These are phyloP conservation scores for Caloenas nicobarica DNA, from an alignment of 2,113 vertebrate genomes.

Conservation along the genomic window DNA sequence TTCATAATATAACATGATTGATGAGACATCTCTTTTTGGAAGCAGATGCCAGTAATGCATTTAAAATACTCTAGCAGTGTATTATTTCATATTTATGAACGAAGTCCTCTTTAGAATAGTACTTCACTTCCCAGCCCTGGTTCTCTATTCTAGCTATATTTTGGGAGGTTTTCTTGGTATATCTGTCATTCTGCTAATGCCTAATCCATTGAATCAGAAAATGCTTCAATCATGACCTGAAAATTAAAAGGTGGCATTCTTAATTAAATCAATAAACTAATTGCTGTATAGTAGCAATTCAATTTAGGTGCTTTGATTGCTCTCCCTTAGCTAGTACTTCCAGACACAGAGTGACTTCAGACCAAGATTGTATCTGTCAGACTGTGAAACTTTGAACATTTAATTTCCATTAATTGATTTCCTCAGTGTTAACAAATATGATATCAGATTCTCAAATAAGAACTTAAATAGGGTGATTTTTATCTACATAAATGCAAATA, in stretches of 20 bases:
- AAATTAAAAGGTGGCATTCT: constrained; percentile 93
- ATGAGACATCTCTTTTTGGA: constrained; percentile 62
- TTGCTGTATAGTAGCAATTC: constrained; percentile 93
- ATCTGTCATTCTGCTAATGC: constrained; percentile 74
- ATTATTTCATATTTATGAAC: constrained; percentile 54
- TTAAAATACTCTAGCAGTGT: constrained; percentile 45
- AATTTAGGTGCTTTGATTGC: constrained; percentile 91
- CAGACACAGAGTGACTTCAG: constrained; percentile 83
- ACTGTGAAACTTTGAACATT: constrained; percentile 87
- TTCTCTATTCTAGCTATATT: constrained; percentile 43
- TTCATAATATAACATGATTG: constrained; percentile 58
- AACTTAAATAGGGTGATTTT: constrained; percentile 73
- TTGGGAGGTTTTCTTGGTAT: constrained; percentile 57
- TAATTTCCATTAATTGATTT: constrained; percentile 98
- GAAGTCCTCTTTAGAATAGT: constrained; percentile 34
- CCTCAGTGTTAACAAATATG: constrained; percentile 90
- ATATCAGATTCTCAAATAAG: constrained; percentile 86
- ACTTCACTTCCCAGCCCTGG: not conserved
- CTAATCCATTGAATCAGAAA: constrained; percentile 81
- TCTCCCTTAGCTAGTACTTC: constrained; percentile 84
- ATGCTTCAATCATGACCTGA: constrained; percentile 86
- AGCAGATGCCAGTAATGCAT: constrained; percentile 50
- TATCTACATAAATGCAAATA: constrained; percentile 80
- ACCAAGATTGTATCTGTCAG: constrained; percentile 89
- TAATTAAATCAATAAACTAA: constrained; percentile 99